Percentiles rank a stretch among this genome's conserved stretches.
Conservation (phyloP, 2,888 invertebrate genomes). For the Actias luna region DNA sequence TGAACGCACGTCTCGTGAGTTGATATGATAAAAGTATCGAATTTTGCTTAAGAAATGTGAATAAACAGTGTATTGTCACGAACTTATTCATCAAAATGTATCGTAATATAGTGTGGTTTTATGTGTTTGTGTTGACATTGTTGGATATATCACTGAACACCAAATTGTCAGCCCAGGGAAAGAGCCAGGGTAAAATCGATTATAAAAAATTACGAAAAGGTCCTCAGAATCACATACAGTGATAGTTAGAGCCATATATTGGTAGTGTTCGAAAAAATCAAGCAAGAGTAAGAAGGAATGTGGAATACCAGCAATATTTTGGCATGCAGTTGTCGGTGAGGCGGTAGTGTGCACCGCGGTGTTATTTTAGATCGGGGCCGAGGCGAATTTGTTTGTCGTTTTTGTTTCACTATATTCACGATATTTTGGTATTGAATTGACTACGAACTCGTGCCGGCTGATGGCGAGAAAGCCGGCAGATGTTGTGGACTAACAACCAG, state of each 20-base stretch:
- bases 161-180: constrained; percentile 87
- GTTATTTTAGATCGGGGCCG: constrained; percentile 66
- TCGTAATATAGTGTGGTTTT: constrained; percentile 83
- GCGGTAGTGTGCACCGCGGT: constrained; percentile 40
- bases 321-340: constrained; percentile 35
- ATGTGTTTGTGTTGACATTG: constrained; percentile 85
- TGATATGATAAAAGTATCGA: constrained; percentile 44
- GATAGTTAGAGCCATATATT: not conserved
- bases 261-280: not conserved
- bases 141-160: constrained; percentile 85
- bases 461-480: not conserved
- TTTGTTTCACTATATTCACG: constrained; percentile 42
- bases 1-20: constrained; percentile 51
- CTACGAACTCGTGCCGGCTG: constrained; percentile 17
- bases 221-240: not conserved
- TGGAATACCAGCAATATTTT: constrained; percentile 40
- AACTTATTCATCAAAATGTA: constrained; percentile 69
- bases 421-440: constrained; percentile 41
- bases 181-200: constrained; percentile 87
- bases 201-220: constrained; percentile 27
- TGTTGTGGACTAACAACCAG: not conserved
- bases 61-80: constrained; percentile 49
- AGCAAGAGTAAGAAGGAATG: constrained; percentile 17
- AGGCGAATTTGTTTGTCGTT: constrained; percentile 50
- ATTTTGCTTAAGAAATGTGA: constrained; percentile 66